A percentile compares a stretch with the other conserved stretches of the same genome.
These are phyloP conservation scores for Eidolon helvum DNA, from an alignment of 2,113 vertebrate genomes.

Conservation along the genomic window DNA sequence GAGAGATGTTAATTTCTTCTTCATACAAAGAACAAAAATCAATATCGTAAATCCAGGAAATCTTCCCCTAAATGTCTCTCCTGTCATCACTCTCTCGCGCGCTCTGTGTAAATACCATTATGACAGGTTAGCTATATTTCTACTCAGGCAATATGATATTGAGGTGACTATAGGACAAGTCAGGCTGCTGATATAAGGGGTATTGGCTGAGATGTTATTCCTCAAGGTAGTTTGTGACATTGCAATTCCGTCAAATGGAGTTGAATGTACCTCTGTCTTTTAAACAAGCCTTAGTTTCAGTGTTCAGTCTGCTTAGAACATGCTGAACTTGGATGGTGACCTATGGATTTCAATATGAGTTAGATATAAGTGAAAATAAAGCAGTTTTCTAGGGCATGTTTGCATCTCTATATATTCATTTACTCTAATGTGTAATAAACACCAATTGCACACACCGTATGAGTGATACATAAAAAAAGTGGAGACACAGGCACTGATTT, in stretches of 20 bases:
- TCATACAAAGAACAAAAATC: slow-evolving; percentile 74
- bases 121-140: slow-evolving; percentile 54
- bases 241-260: background rate
- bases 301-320: background rate
- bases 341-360: slow-evolving; percentile 33
- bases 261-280: slow-evolving; percentile 21
- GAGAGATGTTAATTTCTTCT: slow-evolving; percentile 68
- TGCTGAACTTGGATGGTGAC: background rate
- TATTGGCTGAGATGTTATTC: background rate
- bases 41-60: slow-evolving; percentile 73
- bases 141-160: background rate
- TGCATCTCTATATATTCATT: background rate
- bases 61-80: slow-evolving; percentile 60
- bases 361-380: background rate
- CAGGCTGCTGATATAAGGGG: background rate
- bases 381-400: background rate
- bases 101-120: slow-evolving; percentile 55
- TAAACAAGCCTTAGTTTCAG: background rate
- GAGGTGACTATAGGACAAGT: background rate
- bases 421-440: background rate
- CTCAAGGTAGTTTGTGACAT: slow-evolving; percentile 30
- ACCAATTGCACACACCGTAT: background rate
- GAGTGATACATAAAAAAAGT: background rate
- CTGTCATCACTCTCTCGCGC: background rate
- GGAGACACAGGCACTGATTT: background rate